Evolutionary conservation across 2,113 vertebrate species (phyloP).

Genomic region (Eurystomus gularis): DNA sequence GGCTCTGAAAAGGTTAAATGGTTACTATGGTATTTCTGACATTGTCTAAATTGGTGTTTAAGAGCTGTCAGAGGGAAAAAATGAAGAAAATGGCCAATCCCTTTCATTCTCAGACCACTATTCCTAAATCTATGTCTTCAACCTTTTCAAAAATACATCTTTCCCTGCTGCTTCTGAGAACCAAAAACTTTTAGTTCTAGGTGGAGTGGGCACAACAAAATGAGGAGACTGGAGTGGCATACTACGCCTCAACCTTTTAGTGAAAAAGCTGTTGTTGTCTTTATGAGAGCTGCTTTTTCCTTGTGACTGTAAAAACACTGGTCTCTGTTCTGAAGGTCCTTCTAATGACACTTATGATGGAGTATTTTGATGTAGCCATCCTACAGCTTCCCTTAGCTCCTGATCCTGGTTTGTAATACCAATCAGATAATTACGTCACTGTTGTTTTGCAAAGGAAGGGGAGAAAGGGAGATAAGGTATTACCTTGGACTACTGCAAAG

Average conservation of each 20-base stretch:
- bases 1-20: slow-evolving; percentile 46
- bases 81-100: slow-evolving; percentile 7
- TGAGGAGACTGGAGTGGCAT: neutral
- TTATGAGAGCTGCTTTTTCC: neutral
- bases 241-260: neutral
- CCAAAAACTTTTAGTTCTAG: neutral
- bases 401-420: neutral
- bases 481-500: neutral
- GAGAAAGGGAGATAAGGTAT: neutral
- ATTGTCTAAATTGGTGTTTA: slow-evolving; percentile 42
- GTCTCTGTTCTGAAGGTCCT: neutral
- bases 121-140: neutral
- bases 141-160: slow-evolving; percentile 10
- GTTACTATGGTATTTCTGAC: slow-evolving; percentile 63
- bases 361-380: neutral
- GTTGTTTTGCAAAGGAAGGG: neutral
- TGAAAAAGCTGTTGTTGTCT: neutral
- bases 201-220: neutral
- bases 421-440: neutral
- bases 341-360: neutral
- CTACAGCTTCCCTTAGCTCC: neutral
- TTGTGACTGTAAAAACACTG: neutral
- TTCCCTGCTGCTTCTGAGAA: neutral
- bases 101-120: neutral
- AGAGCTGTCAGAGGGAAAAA: slow-evolving; percentile 37